These are phyloP conservation scores for Clarias gariepinus DNA, from an alignment of 2,113 vertebrate species.

Conservation along the genomic window DNA sequence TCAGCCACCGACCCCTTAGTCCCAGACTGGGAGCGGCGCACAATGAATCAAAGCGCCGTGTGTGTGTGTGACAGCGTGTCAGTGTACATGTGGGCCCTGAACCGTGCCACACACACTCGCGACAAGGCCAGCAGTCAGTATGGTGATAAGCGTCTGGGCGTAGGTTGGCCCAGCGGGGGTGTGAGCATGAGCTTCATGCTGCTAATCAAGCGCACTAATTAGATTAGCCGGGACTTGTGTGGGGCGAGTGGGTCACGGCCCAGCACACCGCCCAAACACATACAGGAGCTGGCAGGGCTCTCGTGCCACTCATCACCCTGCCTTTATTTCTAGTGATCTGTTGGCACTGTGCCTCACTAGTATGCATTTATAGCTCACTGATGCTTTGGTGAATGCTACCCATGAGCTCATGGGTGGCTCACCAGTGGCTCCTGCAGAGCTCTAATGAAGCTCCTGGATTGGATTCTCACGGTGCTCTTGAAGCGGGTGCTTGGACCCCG, in stretches of 20 bases:
- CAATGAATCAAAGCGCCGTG: constrained; percentile 76
- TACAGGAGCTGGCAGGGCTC: constrained; percentile 52
- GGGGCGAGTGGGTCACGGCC: constrained; percentile 65
- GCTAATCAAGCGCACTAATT: constrained; percentile 77
- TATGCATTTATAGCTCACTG: constrained; percentile 9
- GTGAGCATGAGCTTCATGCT: constrained; percentile 64
- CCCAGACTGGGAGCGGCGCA: constrained; percentile 53
- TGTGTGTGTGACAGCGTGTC: constrained; percentile 54
- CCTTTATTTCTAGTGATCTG: constrained; percentile 26
- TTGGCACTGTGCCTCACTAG: constrained; percentile 10
- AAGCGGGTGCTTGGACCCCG: constrained; percentile 69
- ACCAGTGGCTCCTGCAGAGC: constrained; percentile 4
- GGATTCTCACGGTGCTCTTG: constrained; percentile 75
- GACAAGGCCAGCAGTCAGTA: constrained; percentile 45
- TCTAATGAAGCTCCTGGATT: constrained; percentile 54
- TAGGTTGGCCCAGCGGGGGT: constrained; percentile 48
- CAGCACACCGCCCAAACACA: constrained; percentile 63
- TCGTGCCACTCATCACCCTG: constrained; percentile 37
- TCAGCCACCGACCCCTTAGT: constrained; percentile 52
- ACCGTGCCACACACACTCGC: constrained; percentile 46
- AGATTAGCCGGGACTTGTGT: constrained; percentile 69
- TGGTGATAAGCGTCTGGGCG: constrained; percentile 47
- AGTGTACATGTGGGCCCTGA: constrained; percentile 24
- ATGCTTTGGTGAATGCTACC: neutral
- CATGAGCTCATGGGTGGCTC: constrained; percentile 21